Percentiles rank a stretch among this genome's conserved stretches.
phyloP scores from a whole-genome alignment of 2,797 vertebrate genomes.

The Rachycentron canadum region DNA sequence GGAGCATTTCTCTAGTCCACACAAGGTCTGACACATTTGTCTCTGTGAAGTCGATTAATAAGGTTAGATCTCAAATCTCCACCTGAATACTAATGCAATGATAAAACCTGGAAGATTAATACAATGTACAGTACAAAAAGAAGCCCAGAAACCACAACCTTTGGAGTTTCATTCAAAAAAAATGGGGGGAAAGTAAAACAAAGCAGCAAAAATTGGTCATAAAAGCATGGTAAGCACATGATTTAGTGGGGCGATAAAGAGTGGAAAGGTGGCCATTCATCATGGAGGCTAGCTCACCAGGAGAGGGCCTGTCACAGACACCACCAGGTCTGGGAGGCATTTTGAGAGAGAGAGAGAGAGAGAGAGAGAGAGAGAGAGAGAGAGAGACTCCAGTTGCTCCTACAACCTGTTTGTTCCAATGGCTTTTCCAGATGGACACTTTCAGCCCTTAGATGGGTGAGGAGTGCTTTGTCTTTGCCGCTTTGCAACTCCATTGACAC shows the following conservation, averaged over 20 bases:
- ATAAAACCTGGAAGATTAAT: slow-evolving; percentile 51
- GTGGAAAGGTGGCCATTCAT: slow-evolving; percentile 86
- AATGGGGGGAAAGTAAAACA: slow-evolving; percentile 75
- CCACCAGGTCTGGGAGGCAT: slow-evolving; percentile 78
- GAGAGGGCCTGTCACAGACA: slow-evolving; percentile 85
- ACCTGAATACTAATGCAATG: slow-evolving; percentile 53
- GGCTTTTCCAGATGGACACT: slow-evolving; percentile 82
- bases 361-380: slow-evolving; percentile 35
- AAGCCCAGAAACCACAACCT: slow-evolving; percentile 50
- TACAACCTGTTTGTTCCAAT: slow-evolving; percentile 74
- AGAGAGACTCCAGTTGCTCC: slow-evolving; percentile 62
- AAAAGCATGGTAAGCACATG: slow-evolving; percentile 87
- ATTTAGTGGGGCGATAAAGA: slow-evolving; percentile 90
- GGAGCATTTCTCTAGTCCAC: slow-evolving; percentile 40
- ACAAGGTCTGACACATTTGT: slow-evolving; percentile 57
- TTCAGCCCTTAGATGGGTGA: slow-evolving; percentile 55
- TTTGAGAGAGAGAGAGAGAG: slow-evolving; percentile 39
- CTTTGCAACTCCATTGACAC: slow-evolving; percentile 61
- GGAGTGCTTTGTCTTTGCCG: slow-evolving; percentile 62
- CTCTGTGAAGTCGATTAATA: slow-evolving; percentile 54
- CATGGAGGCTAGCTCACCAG: slow-evolving; percentile 83
- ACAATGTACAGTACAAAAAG: slow-evolving; percentile 49
- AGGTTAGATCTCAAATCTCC: slow-evolving; percentile 46
- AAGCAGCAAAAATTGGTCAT: slow-evolving; percentile 87
- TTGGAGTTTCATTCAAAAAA: slow-evolving; percentile 81